Evolutionary conservation across 1,140 invertebrate genomes (phyloP).

Genomic region (Latrodectus geometricus): DNA sequence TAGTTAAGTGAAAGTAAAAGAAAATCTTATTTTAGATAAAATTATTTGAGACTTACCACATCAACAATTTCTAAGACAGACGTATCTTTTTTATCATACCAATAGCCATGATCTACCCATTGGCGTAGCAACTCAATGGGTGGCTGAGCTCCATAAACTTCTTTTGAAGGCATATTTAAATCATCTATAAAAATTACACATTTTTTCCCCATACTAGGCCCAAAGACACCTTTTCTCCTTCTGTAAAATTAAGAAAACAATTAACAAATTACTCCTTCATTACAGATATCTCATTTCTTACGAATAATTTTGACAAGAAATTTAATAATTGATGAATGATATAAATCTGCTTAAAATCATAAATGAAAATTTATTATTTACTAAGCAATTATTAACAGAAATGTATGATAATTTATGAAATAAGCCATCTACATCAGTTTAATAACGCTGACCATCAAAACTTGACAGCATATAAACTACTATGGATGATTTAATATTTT

Average conservation of each 20-base stretch:
- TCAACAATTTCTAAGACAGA: constrained; percentile 88
- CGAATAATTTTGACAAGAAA: too few species aligned
- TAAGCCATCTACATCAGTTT: too few species aligned
- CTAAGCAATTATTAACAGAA: too few species aligned
- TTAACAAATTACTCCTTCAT: too few species aligned
- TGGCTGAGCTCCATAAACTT: constrained; percentile 87
- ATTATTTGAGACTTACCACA: constrained; percentile 75
- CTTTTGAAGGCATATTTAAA: constrained; percentile 87
- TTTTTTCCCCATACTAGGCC: constrained; percentile 92
- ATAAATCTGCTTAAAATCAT: too few species aligned
- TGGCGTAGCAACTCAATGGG: constrained; percentile 92
- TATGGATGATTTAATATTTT: too few species aligned
- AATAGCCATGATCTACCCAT: constrained; percentile 93
- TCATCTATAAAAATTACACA: constrained; percentile 93
- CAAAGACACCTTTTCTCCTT: constrained; percentile 91
- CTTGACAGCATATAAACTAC: too few species aligned
- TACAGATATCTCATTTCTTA: too few species aligned
- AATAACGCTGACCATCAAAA: too few species aligned
- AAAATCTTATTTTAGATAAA: neutral
- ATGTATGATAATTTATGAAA: too few species aligned
- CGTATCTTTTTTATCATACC: constrained; percentile 90
- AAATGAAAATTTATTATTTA: too few species aligned
- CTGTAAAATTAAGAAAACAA: constrained; percentile 29
- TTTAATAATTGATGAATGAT: too few species aligned
- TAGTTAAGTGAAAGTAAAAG: neutral